phyloP scores from a whole-genome alignment of 2,113 vertebrate species.

The Psittacara wagleri region DNA sequence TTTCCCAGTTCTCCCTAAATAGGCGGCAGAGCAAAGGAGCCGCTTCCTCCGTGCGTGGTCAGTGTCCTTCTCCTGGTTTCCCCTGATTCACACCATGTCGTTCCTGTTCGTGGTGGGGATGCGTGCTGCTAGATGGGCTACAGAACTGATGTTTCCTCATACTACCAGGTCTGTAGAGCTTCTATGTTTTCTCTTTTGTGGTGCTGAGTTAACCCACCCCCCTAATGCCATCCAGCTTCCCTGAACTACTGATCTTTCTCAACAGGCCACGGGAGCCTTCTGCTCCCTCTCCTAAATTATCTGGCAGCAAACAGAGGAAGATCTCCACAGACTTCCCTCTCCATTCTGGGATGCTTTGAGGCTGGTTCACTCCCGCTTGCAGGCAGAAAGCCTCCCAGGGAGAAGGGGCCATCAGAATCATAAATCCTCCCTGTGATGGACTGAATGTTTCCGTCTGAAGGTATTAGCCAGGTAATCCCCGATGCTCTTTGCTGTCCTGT shows the following conservation, averaged over 20 bases:
- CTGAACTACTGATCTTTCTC: background rate
- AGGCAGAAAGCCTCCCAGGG: background rate
- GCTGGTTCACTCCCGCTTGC: rapidly evolving
- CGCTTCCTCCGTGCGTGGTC: rapidly evolving
- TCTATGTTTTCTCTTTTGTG: background rate
- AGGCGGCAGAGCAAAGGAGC: background rate
- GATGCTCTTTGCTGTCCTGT: rapidly evolving
- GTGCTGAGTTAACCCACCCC: background rate
- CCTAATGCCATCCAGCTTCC: background rate
- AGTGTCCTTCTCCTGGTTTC: rapidly evolving
- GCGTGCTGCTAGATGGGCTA: rapidly evolving
- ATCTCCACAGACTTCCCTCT: background rate
- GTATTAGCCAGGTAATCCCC: background rate
- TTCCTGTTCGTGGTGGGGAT: rapidly evolving
- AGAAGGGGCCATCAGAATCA: background rate
- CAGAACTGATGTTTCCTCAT: rapidly evolving
- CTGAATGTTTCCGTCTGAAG: rapidly evolving
- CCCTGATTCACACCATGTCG: rapidly evolving
- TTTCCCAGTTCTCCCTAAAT: background rate
- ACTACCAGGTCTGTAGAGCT: background rate
- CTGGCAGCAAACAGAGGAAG: background rate
- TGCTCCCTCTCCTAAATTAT: background rate
- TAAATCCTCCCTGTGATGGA: rapidly evolving
- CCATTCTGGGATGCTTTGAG: background rate
- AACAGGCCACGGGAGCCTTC: background rate